Percentiles rank a stretch among this genome's conserved stretches.
phyloP scores from a whole-genome alignment of 2,113 vertebrate genomes.

The Ahaetulla prasina region DNA sequence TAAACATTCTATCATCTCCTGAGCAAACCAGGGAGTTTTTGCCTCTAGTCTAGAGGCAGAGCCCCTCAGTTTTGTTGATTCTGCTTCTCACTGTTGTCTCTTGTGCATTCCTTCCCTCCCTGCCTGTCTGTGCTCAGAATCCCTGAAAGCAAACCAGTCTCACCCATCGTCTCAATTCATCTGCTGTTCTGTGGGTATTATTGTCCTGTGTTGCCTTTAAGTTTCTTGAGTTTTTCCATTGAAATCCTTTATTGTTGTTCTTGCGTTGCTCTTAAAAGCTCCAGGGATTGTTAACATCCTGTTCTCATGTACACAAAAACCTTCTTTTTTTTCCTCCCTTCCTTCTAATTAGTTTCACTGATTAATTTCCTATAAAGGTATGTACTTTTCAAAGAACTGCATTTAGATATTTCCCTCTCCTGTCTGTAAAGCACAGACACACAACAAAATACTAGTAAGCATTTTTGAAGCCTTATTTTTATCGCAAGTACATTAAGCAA shows the following conservation, averaged over 20 bases:
- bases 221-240: constrained; percentile 2
- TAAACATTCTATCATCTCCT: neutral
- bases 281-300: constrained; percentile 42
- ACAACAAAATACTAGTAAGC: neutral
- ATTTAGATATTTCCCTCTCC: constrained; percentile 29
- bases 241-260: constrained; percentile 45
- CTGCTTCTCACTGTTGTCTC: neutral
- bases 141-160: constrained; percentile 29
- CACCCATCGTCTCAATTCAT: constrained; percentile 27
- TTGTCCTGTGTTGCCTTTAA: constrained; percentile 18
- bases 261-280: constrained; percentile 49
- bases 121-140: neutral
- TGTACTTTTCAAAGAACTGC: constrained; percentile 57
- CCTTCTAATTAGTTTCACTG: constrained; percentile 51
- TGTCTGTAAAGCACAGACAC: constrained; percentile 33
- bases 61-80: constrained; percentile 1
- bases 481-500: neutral
- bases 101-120: neutral
- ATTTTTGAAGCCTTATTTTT: neutral
- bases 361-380: constrained; percentile 64
- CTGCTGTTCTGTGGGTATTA: constrained; percentile 24
- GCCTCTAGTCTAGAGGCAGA: neutral
- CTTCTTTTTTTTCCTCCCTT: neutral
- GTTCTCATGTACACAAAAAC: constrained; percentile 30
- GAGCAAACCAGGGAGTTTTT: neutral